Conservation (phyloP, 2,888 invertebrate species). For the Drosophila mercatorum region DNA sequence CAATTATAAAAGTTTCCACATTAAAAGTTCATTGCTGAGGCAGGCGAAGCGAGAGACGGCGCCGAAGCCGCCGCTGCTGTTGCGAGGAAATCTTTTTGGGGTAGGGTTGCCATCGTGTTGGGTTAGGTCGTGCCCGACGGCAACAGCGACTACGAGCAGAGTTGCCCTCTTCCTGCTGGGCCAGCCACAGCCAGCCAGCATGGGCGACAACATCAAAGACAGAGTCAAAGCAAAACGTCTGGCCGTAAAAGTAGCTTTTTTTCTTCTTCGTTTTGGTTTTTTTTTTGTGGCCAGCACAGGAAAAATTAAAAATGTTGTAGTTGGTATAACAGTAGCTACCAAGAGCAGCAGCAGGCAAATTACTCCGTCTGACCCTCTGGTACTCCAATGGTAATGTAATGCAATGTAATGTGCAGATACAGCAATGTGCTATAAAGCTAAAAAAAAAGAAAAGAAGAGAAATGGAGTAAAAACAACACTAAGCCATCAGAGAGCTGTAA, state of each 20-base stretch:
- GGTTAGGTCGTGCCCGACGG: slow-evolving; percentile 66
- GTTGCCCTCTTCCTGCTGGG: slow-evolving; percentile 8
- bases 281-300: slow-evolving; percentile 52
- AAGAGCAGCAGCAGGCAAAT: slow-evolving; percentile 32
- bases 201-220: slow-evolving; percentile 68
- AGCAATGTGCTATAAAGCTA: slow-evolving; percentile 21
- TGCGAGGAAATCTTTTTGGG: slow-evolving; percentile 11
- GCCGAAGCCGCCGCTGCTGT: slow-evolving; percentile 21
- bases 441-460: background rate
- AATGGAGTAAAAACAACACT: slow-evolving; percentile 6
- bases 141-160: slow-evolving; percentile 31
- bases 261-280: slow-evolving; percentile 22
- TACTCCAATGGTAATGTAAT: slow-evolving; percentile 32
- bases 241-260: slow-evolving; percentile 55
- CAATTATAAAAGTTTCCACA: slow-evolving; percentile 83
- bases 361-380: slow-evolving; percentile 17
- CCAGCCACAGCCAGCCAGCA: background rate
- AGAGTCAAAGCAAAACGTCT: slow-evolving; percentile 65
- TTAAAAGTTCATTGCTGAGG: slow-evolving; percentile 79
- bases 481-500: slow-evolving; percentile 8
- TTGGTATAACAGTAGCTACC: slow-evolving; percentile 22
- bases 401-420: slow-evolving; percentile 9
- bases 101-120: slow-evolving; percentile 44
- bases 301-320: slow-evolving; percentile 57
- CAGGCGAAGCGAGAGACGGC: slow-evolving; percentile 53